A percentile compares a stretch with the other conserved stretches of the same genome.
Evolutionary conservation across 2,113 vertebrate species (phyloP).

Genomic region (Casuarius casuarius): DNA sequence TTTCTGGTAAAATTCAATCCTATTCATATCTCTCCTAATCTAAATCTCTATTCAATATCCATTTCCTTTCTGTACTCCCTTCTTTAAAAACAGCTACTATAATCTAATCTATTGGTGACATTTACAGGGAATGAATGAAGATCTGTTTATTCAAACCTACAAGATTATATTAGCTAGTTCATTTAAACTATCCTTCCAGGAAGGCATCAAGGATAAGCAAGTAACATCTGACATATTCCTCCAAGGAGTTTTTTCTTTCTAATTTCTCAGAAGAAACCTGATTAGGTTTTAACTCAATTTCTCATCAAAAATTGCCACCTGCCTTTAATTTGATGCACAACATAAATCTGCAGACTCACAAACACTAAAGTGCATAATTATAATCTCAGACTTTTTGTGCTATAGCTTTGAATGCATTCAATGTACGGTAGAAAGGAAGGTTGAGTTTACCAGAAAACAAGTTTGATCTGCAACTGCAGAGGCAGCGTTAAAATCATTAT

Average conservation of each 20-base stretch:
- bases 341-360: conserved; percentile 2
- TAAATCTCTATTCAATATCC: not conserved
- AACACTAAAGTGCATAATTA: not conserved
- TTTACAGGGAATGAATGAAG: conserved; percentile 24
- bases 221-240: conserved; percentile 40
- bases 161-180: conserved; percentile 12
- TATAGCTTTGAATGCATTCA: not conserved
- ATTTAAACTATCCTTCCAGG: conserved; percentile 42
- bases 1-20: not conserved
- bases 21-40: not conserved
- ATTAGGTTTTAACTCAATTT: conserved; percentile 43
- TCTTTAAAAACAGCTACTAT: not conserved
- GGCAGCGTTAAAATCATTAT: not conserved
- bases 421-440: not conserved
- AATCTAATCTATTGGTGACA: conserved; percentile 1
- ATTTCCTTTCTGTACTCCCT: not conserved
- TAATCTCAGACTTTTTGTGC: not conserved
- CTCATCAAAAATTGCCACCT: conserved; percentile 26
- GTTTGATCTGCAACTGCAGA: not conserved
- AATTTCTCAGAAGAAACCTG: conserved; percentile 15
- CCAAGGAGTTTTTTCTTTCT: conserved; percentile 4
- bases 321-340: not conserved
- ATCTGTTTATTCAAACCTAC: conserved; percentile 29
- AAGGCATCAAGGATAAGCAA: conserved; percentile 33
- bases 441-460: not conserved